phyloP scores from a whole-genome alignment of 2,113 vertebrate species.

The Cinclus mexicanus region DNA sequence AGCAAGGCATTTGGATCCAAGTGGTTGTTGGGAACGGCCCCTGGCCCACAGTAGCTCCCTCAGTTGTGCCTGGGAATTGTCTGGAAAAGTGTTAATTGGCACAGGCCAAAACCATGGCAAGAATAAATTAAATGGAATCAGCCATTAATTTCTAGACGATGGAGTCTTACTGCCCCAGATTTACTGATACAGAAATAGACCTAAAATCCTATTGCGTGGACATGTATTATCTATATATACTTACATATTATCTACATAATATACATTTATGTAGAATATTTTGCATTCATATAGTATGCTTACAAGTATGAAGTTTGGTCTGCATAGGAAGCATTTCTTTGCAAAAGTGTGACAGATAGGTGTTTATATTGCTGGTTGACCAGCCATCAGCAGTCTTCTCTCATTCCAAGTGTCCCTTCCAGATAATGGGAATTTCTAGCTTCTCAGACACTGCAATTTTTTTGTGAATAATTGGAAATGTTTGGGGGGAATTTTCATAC shows the following conservation, averaged over 20 bases:
- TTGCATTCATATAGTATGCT: neutral
- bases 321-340: neutral
- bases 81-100: neutral
- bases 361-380: neutral
- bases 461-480: neutral
- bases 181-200: neutral
- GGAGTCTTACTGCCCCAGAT: neutral
- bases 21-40: neutral
- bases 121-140: conserved; percentile 18
- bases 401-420: neutral
- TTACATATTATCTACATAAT: neutral
- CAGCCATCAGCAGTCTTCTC: neutral
- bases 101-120: neutral
- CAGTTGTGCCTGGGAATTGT: conserved; percentile 14
- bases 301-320: neutral
- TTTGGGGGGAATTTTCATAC: neutral
- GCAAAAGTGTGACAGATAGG: neutral
- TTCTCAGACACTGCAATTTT: neutral
- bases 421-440: neutral
- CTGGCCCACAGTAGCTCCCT: conserved; percentile 23
- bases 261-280: neutral
- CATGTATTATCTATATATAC: neutral
- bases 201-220: neutral
- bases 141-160: neutral
- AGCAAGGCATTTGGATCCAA: conserved; percentile 28